Percentiles rank a stretch among this genome's conserved stretches.
Evolutionary conservation across 2,888 invertebrate species (phyloP).

Genomic region (Anarsia innoxiella): DNA sequence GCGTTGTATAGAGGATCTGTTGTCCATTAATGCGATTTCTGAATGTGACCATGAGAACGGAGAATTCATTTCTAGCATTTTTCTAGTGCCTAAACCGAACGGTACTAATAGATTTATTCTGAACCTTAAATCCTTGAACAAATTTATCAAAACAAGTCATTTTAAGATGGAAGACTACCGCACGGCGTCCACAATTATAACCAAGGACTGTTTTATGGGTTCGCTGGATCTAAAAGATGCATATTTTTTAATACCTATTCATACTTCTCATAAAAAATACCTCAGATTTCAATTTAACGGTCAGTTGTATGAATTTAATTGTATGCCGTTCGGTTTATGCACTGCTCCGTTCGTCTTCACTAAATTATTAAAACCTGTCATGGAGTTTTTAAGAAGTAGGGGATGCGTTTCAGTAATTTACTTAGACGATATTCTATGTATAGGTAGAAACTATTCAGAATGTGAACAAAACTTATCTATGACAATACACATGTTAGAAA

Average conservation of each 20-base stretch:
- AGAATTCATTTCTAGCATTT: conserved; percentile 6
- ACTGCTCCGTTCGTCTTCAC: conserved; percentile 11
- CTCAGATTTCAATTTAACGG: conserved; percentile 7
- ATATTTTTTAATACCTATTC: conserved; percentile 1
- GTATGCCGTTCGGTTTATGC: conserved; percentile 8
- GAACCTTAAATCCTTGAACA: not conserved
- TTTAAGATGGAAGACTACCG: conserved; percentile 3
- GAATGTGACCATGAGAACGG: no score
- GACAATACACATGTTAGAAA: not conserved
- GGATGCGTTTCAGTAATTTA: not conserved
- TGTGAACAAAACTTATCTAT: not conserved
- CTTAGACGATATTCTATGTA: conserved; percentile 1
- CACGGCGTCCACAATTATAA: conserved; percentile 1
- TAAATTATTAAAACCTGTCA: conserved; percentile 10
- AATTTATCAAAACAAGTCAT: conserved; percentile 5
- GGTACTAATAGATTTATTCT: conserved; percentile 5
- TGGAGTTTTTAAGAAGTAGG: not conserved
- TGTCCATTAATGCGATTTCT: no score
- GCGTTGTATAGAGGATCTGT: no score
- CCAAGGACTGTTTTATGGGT: conserved; percentile 6
- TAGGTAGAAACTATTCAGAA: not conserved
- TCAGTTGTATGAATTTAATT: conserved; percentile 12
- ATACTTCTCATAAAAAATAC: conserved; percentile 5
- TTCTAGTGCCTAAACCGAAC: conserved; percentile 6
- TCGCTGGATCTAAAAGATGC: not conserved